These are phyloP conservation scores for Chaenodraco wilsoni DNA, from an alignment of 2,797 vertebrate species.

Conservation along the genomic window DNA sequence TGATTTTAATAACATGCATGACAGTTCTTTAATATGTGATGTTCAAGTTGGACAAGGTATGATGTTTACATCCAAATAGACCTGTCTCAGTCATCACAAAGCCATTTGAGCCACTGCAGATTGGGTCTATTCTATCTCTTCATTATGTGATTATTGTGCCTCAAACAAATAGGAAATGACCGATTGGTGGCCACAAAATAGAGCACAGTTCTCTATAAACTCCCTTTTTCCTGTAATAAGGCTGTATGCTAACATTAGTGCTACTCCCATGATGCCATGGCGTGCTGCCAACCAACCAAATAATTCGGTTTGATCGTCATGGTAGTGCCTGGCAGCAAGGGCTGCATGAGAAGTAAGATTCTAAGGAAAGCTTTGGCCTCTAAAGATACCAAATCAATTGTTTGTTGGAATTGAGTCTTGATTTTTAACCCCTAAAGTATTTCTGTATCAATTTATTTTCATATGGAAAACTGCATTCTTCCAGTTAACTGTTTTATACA, in stretches of 20 bases:
- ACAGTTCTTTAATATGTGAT: not conserved
- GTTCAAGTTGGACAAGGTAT: not conserved
- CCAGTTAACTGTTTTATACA: not conserved
- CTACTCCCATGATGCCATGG: not conserved
- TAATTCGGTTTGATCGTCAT: not conserved
- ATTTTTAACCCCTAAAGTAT: not conserved
- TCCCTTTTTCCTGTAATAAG: not conserved
- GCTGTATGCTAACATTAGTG: not conserved
- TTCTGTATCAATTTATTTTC: not conserved
- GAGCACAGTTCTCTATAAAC: not conserved
- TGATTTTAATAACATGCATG: not conserved
- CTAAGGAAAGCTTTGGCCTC: not conserved
- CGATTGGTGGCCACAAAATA: not conserved
- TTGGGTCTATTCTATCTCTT: not conserved
- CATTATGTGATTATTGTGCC: not conserved
- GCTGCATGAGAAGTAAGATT: not conserved
- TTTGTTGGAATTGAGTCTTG: not conserved
- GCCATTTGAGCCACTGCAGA: not conserved
- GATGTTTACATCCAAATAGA: constrained; percentile 6
- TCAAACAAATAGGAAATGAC: not conserved
- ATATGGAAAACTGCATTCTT: not conserved
- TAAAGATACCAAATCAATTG: not conserved
- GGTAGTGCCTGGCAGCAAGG: fast-evolving
- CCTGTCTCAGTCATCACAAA: not conserved
- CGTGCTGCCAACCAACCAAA: not conserved